phyloP scores from a whole-genome alignment of 1,140 invertebrate species.

The Pantala flavescens region DNA sequence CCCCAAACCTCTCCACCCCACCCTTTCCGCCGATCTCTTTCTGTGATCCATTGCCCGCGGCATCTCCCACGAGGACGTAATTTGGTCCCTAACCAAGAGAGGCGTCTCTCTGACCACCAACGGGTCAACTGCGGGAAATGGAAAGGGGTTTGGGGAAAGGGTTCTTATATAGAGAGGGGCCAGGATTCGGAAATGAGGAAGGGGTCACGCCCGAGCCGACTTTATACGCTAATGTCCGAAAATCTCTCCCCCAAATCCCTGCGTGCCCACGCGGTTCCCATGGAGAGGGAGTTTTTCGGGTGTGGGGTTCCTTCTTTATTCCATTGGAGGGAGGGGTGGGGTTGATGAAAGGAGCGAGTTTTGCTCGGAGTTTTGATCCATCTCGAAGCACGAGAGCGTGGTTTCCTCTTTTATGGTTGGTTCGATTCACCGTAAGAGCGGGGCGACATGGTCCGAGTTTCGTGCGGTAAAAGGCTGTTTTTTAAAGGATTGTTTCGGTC shows the following conservation, averaged over 20 bases:
- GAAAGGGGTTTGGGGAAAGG: background rate
- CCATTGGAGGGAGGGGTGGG: background rate
- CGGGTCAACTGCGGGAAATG: background rate
- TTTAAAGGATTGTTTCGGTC: too few species aligned
- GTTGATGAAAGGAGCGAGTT: background rate
- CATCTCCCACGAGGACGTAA: background rate
- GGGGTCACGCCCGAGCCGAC: background rate
- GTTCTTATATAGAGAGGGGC: background rate
- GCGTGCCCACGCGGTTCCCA: background rate
- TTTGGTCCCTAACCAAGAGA: background rate
- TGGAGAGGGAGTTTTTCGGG: too few species aligned
- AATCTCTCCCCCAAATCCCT: background rate
- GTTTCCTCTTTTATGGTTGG: too few species aligned
- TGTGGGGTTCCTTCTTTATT: too few species aligned
- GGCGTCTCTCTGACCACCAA: background rate
- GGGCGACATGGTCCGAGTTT: too few species aligned
- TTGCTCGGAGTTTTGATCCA: background rate
- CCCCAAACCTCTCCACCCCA: background rate
- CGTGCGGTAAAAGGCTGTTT: too few species aligned
- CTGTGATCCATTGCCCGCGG: background rate
- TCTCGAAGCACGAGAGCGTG: too few species aligned
- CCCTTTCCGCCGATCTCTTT: background rate
- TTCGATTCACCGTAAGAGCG: too few species aligned
- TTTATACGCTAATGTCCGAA: constrained; percentile 1
- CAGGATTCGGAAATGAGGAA: background rate